Evolutionary conservation across 2,113 vertebrate species (phyloP).

Genomic region (Tragelaphus imberbis): DNA sequence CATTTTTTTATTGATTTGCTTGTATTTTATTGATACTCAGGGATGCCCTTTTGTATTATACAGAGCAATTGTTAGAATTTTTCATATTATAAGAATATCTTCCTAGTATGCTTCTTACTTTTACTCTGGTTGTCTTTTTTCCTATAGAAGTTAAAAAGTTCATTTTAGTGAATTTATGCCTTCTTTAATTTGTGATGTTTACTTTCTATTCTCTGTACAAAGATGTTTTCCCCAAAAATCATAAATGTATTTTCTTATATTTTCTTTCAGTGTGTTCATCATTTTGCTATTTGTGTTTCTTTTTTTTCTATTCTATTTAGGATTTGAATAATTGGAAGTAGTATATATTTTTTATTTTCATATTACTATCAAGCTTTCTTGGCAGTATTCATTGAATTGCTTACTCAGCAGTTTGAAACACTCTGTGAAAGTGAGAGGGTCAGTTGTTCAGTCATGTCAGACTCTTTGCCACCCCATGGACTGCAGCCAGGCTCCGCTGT

Average conservation of each 20-base stretch:
- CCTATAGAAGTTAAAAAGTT: not conserved
- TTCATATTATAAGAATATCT: not conserved
- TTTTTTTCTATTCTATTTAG: not conserved
- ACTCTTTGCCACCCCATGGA: not conserved
- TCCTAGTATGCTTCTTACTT: not conserved
- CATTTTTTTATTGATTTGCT: not conserved
- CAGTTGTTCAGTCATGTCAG: not conserved
- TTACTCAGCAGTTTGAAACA: not conserved
- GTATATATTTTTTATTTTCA: not conserved
- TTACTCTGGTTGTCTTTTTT: not conserved
- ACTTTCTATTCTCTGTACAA: not conserved
- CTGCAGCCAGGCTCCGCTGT: not conserved
- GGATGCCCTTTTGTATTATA: not conserved
- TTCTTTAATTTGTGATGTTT: not conserved
- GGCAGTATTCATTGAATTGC: not conserved
- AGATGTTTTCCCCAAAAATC: not conserved
- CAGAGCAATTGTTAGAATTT: not conserved
- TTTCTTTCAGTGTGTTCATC: not conserved
- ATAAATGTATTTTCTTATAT: not conserved
- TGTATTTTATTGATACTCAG: not conserved
- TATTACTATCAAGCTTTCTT: not conserved
- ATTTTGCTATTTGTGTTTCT: not conserved
- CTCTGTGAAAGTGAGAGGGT: not conserved
- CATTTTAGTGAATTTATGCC: not conserved
- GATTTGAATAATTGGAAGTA: not conserved